Evolutionary conservation across 2,113 vertebrate species (phyloP).

Genomic region (Micronisus gabar): DNA sequence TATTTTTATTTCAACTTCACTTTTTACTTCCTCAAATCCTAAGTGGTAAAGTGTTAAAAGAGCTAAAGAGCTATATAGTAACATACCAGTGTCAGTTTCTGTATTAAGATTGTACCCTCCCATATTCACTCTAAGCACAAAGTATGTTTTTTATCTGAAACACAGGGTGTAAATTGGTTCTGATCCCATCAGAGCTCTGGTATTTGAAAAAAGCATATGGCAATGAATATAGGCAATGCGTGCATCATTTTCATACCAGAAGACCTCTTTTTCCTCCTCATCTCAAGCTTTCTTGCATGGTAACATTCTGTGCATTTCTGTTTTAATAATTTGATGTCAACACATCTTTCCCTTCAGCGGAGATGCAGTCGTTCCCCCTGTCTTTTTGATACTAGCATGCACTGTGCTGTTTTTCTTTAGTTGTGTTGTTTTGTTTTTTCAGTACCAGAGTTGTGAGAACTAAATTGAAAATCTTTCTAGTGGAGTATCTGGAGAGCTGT

Average conservation of each 20-base stretch:
- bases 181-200: not conserved
- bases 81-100: not conserved
- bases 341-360: not conserved
- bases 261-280: not conserved
- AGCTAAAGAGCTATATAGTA: not conserved
- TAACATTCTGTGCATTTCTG: not conserved
- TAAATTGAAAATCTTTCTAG: not conserved
- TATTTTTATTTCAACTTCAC: not conserved
- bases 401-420: not conserved
- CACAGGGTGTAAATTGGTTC: not conserved
- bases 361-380: not conserved
- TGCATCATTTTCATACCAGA: not conserved
- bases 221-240: fast-evolving
- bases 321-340: not conserved
- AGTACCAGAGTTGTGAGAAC: not conserved
- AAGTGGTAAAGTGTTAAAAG: not conserved
- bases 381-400: not conserved
- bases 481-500: not conserved
- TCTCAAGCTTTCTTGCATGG: not conserved
- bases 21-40: not conserved
- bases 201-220: not conserved
- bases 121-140: not conserved
- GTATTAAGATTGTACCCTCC: not conserved
- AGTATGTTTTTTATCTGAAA: not conserved
- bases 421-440: not conserved